Percentiles rank a stretch among this genome's conserved stretches.
Conservation (phyloP, 2,888 invertebrate species). For the Cerceris rybyensis region DNA sequence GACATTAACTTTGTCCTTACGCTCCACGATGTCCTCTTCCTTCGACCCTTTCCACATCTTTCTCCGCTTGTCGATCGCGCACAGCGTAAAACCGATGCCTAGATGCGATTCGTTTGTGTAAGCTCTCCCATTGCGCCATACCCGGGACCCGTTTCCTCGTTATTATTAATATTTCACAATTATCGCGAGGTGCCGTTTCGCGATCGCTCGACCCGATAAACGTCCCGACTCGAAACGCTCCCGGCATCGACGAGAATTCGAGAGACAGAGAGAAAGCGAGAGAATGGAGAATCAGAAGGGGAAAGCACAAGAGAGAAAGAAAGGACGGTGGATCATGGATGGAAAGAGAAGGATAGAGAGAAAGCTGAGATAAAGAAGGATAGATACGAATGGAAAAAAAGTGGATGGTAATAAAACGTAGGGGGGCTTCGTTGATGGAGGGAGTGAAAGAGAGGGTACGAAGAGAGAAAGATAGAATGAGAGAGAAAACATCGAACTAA, state of each 20-base stretch:
- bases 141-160: conserved; percentile 70
- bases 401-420: conserved; percentile 25
- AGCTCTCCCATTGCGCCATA: conserved; percentile 60
- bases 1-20: conserved; percentile 10
- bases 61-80: not conserved
- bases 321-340: not conserved
- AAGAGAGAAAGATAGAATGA: conserved; percentile 6
- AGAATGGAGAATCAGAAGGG: not conserved
- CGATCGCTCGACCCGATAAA: conserved; percentile 66
- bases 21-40: not conserved
- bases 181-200: conserved; percentile 68
- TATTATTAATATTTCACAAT: conserved; percentile 77
- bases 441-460: too few relatives aligned
- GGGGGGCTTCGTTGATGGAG: not conserved
- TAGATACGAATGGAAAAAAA: conserved; percentile 25
- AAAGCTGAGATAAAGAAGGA: conserved; percentile 13
- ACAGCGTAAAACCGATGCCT: conserved; percentile 45
- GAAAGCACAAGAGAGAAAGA: conserved; percentile 4
- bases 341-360: not conserved
- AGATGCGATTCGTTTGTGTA: conserved; percentile 51
- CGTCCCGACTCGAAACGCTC: conserved; percentile 55
- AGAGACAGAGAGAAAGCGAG: conserved; percentile 1
- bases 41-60: not conserved
- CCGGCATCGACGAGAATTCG: conserved; percentile 44
- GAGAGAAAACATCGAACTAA: not conserved